These are phyloP conservation scores for Trissolcus basalis DNA, from an alignment of 1,140 invertebrate species.

Conservation along the genomic window DNA sequence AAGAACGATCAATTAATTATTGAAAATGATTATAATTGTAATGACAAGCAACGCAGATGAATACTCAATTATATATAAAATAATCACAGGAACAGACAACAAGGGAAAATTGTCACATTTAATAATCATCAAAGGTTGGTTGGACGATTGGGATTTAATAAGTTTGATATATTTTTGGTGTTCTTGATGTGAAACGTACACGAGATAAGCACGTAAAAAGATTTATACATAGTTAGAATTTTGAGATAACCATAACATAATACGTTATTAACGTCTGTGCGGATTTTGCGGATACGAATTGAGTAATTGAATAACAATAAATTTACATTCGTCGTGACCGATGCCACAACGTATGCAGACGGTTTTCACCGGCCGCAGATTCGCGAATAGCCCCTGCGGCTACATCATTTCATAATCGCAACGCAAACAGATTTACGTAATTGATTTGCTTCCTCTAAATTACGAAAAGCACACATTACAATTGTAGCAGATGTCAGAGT, in stretches of 20 bases:
- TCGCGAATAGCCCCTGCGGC: conserved; percentile 63
- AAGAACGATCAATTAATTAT: conserved; percentile 38
- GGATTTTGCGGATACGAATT: conserved; percentile 67
- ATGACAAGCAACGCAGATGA: conserved; percentile 25
- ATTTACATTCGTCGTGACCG: conserved; percentile 73
- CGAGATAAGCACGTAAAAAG: conserved; percentile 50
- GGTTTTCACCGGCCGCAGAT: conserved; percentile 65
- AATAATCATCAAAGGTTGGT: conserved; percentile 47
- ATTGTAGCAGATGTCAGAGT: conserved; percentile 25
- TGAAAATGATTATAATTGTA: conserved; percentile 39
- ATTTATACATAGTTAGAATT: conserved; percentile 56
- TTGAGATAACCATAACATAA: conserved; percentile 59
- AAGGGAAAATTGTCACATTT: conserved; percentile 40
- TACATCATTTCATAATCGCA: conserved; percentile 72
- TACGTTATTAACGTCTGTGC: conserved; percentile 69
- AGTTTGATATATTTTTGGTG: conserved; percentile 48
- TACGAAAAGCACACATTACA: conserved; percentile 45
- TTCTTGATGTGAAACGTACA: conserved; percentile 39
- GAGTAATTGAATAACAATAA: conserved; percentile 76
- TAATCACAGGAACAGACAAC: neutral
- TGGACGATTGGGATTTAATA: conserved; percentile 53
- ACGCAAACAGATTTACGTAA: conserved; percentile 68
- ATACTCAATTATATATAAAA: neutral
- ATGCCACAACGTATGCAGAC: conserved; percentile 68
- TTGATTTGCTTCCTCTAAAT: conserved; percentile 62